A percentile compares a stretch with the other conserved stretches of the same genome.
Evolutionary conservation across 2,888 invertebrate species (phyloP).

Genomic region (Venusia cambrica): DNA sequence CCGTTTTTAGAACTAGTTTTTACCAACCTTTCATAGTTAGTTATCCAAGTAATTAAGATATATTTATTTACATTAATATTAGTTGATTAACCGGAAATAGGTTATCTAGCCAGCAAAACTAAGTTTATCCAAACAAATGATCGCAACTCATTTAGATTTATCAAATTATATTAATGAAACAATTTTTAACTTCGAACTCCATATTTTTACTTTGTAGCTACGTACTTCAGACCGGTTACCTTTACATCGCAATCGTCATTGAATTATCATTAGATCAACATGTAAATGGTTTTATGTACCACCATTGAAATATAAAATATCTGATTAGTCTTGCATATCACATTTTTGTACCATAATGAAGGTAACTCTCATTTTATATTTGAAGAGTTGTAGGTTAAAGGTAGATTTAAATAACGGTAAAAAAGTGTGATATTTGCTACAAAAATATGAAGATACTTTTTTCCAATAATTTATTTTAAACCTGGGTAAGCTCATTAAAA

Average conservation of each 20-base stretch:
- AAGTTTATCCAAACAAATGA: constrained; percentile 24
- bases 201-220: constrained; percentile 33
- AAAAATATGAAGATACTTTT: too few species aligned
- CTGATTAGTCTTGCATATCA: constrained; percentile 36
- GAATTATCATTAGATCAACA: constrained; percentile 39
- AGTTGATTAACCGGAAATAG: constrained; percentile 15
- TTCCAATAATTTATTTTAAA: too few species aligned
- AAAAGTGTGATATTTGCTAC: too few species aligned
- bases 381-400: too few species aligned
- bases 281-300: constrained; percentile 36
- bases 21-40: too few species aligned
- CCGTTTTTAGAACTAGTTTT: too few species aligned
- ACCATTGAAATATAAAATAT: constrained; percentile 37
- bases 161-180: constrained; percentile 28
- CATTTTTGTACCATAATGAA: too few species aligned
- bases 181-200: constrained; percentile 32
- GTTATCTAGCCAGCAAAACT: constrained; percentile 19
- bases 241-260: constrained; percentile 33
- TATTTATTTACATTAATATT: constrained; percentile 17
- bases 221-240: constrained; percentile 28
- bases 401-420: too few species aligned
- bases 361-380: too few species aligned
- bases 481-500: too few species aligned
- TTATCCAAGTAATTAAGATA: constrained; percentile 14
- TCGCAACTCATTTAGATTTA: constrained; percentile 27